Percentiles rank a stretch among this genome's conserved stretches.
These are phyloP conservation scores for Piscicola geometra DNA, from an alignment of 2,888 invertebrate species.

Conservation along the genomic window DNA sequence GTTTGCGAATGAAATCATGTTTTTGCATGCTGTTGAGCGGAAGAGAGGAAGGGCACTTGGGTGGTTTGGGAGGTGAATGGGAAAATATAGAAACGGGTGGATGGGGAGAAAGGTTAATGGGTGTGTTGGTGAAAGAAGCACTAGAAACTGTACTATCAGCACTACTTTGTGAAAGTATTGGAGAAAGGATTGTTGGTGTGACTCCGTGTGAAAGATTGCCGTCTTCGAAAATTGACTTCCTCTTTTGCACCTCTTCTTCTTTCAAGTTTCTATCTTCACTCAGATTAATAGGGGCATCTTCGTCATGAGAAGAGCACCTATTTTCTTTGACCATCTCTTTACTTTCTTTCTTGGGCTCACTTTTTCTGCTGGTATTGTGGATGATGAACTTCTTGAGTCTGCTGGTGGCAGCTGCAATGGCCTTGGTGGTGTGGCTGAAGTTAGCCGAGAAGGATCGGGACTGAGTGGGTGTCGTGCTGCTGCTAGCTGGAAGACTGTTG, in stretches of 20 bases:
- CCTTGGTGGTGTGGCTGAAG: neutral
- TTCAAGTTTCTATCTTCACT: neutral
- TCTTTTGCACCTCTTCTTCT: neutral
- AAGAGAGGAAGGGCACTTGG: too few species aligned
- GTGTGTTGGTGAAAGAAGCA: neutral
- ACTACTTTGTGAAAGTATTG: too few species aligned
- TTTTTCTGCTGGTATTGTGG: neutral
- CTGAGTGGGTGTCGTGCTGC: neutral
- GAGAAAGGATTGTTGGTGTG: neutral
- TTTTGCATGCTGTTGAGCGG: too few species aligned
- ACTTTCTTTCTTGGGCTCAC: neutral
- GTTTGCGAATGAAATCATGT: too few species aligned
- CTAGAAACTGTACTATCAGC: neutral
- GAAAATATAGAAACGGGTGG: too few species aligned
- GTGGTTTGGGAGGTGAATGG: too few species aligned
- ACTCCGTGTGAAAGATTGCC: neutral
- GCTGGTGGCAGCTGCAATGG: neutral
- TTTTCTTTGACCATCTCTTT: too few species aligned
- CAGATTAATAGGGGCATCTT: neutral
- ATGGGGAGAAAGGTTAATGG: neutral
- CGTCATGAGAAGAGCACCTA: too few species aligned
- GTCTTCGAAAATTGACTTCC: slow-evolving; percentile 1
- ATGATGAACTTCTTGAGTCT: neutral
- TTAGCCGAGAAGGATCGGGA: neutral
- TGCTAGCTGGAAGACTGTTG: neutral